A percentile compares a stretch with the other conserved stretches of the same genome.
Conservation (phyloP, 1,140 invertebrate genomes). For the Drosophila pruinosa region DNA sequence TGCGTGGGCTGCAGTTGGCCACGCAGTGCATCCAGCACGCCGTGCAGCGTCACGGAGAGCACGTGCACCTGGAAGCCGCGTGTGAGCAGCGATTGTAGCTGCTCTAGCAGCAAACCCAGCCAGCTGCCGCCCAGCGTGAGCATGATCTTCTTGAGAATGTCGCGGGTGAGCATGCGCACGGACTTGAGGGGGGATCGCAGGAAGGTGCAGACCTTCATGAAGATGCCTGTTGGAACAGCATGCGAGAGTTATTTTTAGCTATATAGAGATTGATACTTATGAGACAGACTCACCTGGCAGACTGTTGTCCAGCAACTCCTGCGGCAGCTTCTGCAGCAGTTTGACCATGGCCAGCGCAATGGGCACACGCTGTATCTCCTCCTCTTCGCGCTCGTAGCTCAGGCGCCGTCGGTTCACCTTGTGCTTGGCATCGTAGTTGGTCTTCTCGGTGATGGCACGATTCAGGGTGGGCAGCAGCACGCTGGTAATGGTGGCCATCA, state of each 20-base stretch:
- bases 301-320: slow-evolving; percentile 88
- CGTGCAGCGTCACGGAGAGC: slow-evolving; percentile 93
- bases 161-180: slow-evolving; percentile 92
- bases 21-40: slow-evolving; percentile 89
- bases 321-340: slow-evolving; percentile 93
- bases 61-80: slow-evolving; percentile 97
- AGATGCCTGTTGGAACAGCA: slow-evolving; percentile 86
- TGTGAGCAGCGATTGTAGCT: slow-evolving; percentile 91
- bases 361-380: slow-evolving; percentile 95
- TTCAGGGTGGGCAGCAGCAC: slow-evolving; percentile 84
- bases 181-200: slow-evolving; percentile 94
- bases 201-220: slow-evolving; percentile 95
- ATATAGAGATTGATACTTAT: no score
- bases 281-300: slow-evolving; percentile 88
- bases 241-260: no score
- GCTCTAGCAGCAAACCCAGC: slow-evolving; percentile 90
- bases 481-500: slow-evolving; percentile 87
- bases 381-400: slow-evolving; percentile 89
- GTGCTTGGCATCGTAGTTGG: slow-evolving; percentile 90
- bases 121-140: slow-evolving; percentile 92
- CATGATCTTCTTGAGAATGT: slow-evolving; percentile 95
- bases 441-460: slow-evolving; percentile 88
- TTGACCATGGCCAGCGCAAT: slow-evolving; percentile 96
- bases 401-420: slow-evolving; percentile 90
- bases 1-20: slow-evolving; percentile 85